These are phyloP conservation scores for Rhombomys opimus DNA, from an alignment of 2,113 vertebrate genomes.

Conservation along the genomic window DNA sequence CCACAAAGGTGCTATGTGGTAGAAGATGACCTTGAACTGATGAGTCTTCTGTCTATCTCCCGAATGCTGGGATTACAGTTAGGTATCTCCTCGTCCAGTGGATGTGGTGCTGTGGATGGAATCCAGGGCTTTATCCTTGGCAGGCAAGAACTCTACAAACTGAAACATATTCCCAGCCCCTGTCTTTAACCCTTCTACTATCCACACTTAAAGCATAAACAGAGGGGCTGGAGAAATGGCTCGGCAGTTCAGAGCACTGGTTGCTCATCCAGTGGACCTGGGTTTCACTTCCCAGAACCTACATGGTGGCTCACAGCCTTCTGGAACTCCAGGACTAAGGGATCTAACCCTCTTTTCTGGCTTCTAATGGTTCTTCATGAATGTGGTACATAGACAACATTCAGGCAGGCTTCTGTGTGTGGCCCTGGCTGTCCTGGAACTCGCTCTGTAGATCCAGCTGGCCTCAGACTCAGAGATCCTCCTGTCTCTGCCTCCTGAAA, in stretches of 20 bases:
- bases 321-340: neutral
- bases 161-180: neutral
- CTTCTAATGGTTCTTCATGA: neutral
- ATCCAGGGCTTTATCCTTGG: neutral
- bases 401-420: neutral
- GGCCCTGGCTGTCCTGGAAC: neutral
- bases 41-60: neutral
- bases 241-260: neutral
- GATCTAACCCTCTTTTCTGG: neutral
- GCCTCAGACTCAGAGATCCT: neutral
- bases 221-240: neutral
- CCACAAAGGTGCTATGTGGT: neutral
- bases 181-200: neutral
- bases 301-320: neutral
- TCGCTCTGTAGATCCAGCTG: neutral
- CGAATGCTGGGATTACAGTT: neutral
- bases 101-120: neutral
- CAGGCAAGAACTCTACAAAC: too few relatives aligned
- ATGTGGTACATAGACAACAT: neutral
- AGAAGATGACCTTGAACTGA: neutral
- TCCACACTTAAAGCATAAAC: neutral
- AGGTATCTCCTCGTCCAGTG: neutral
- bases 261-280: neutral
- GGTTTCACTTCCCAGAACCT: neutral
- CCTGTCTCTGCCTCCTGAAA: neutral